Evolutionary conservation across 1,140 invertebrate species (phyloP).

Genomic region (Ips nitidus): DNA sequence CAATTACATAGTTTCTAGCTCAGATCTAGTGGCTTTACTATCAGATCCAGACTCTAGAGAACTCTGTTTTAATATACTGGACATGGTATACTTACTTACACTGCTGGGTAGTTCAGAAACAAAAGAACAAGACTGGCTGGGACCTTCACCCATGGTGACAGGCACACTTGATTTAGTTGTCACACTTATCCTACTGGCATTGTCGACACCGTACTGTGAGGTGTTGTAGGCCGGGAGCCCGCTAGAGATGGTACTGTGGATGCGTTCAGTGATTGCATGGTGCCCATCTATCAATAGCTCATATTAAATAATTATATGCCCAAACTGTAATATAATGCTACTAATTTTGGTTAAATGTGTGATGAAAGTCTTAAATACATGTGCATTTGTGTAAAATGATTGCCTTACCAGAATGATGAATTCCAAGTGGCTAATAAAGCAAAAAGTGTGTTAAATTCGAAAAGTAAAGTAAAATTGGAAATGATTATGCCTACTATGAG

Average conservation of each 20-base stretch:
- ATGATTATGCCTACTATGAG: no score
- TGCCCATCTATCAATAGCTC: constrained; percentile 69
- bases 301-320: neutral
- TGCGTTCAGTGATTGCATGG: constrained; percentile 80
- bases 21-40: no score
- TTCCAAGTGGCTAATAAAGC: constrained; percentile 27
- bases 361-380: no score
- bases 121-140: constrained; percentile 43
- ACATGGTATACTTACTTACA: constrained; percentile 30
- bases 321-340: no score
- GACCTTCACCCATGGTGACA: constrained; percentile 22
- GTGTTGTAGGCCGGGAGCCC: constrained; percentile 82
- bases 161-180: constrained; percentile 13
- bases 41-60: constrained; percentile 9
- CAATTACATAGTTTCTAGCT: no score
- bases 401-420: constrained; percentile 24
- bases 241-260: constrained; percentile 81
- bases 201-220: constrained; percentile 83
- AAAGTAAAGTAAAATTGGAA: constrained; percentile 2
- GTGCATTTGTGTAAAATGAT: neutral
- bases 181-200: constrained; percentile 59
- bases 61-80: constrained; percentile 17
- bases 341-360: neutral
- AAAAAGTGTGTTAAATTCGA: neutral
- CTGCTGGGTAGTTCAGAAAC: constrained; percentile 39